Evolutionary conservation across 2,888 invertebrate species (phyloP).

Genomic region (Zygothrica quintamaculata): DNA sequence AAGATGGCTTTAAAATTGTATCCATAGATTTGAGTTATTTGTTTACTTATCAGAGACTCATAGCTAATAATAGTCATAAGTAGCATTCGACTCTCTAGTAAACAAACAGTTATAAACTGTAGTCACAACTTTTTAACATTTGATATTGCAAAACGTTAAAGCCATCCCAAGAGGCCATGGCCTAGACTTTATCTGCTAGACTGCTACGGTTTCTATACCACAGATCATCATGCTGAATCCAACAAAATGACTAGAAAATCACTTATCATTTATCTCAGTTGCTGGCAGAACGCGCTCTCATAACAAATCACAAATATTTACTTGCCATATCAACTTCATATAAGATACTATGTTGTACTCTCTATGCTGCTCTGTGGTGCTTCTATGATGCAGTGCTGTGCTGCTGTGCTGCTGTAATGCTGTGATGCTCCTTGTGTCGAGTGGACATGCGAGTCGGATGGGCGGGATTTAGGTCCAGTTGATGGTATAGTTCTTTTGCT

Average conservation of each 20-base stretch:
- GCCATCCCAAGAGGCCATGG: background rate
- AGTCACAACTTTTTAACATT: too few relatives aligned
- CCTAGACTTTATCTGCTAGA: too few relatives aligned
- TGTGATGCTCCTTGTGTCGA: slow-evolving; percentile 4
- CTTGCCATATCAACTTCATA: slow-evolving; percentile 78
- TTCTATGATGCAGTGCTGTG: too few relatives aligned
- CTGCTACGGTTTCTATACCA: background rate
- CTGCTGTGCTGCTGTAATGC: too few relatives aligned
- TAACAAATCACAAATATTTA: slow-evolving; percentile 79
- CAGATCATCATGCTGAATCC: background rate
- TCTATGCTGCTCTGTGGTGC: background rate
- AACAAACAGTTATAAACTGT: background rate
- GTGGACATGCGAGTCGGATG: slow-evolving; percentile 29
- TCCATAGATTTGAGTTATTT: too few relatives aligned
- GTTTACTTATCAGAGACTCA: too few relatives aligned
- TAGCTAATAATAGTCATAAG: too few relatives aligned
- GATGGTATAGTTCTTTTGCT: slow-evolving; percentile 29
- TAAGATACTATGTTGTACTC: slow-evolving; percentile 52
- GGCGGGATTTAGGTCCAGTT: background rate
- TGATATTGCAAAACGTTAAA: too few relatives aligned
- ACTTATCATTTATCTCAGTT: slow-evolving; percentile 75
- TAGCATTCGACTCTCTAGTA: background rate
- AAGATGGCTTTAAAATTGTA: background rate
- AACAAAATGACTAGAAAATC: slow-evolving; percentile 67
- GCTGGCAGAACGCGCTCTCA: slow-evolving; percentile 55